A percentile compares a stretch with the other conserved stretches of the same genome.
phyloP scores from a whole-genome alignment of 2,888 invertebrate genomes.

The Zygaena filipendulae region DNA sequence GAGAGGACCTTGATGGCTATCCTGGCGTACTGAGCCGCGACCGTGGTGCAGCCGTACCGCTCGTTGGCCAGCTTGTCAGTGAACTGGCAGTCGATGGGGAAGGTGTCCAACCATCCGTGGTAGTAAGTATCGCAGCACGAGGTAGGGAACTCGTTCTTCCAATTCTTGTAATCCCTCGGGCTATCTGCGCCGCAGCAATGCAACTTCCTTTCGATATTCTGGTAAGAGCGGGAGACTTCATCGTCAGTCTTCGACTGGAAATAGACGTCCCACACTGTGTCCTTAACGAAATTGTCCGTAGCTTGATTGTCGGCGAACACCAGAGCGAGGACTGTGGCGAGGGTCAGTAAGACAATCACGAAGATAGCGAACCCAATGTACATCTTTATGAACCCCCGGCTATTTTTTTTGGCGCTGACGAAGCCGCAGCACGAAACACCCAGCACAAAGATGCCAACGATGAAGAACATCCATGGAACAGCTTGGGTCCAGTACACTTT shows the following conservation, averaged over 20 bases:
- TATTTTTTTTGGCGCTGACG: conserved; percentile 35
- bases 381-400: conserved; percentile 29
- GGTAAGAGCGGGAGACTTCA: conserved; percentile 31
- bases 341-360: conserved; percentile 28
- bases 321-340: conserved; percentile 34
- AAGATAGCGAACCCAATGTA: conserved; percentile 33
- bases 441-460: conserved; percentile 37
- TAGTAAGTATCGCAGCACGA: conserved; percentile 55
- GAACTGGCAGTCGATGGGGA: conserved; percentile 44
- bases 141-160: conserved; percentile 42
- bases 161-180: conserved; percentile 49
- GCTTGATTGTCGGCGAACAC: conserved; percentile 40
- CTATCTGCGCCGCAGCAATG: conserved; percentile 54
- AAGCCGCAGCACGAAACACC: conserved; percentile 42
- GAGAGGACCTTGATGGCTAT: conserved; percentile 40
- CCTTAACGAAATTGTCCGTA: conserved; percentile 45
- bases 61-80: conserved; percentile 54
- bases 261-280: conserved; percentile 51
- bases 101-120: conserved; percentile 41
- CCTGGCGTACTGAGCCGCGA: conserved; percentile 42
- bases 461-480: conserved; percentile 51
- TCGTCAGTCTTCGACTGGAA: conserved; percentile 36
- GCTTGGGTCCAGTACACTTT: conserved; percentile 57
- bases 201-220: conserved; percentile 38
- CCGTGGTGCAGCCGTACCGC: conserved; percentile 45